Base-by-base conservation (phyloP, 2,797 vertebrate genomes). In the Miichthys miiuy region DNA sequence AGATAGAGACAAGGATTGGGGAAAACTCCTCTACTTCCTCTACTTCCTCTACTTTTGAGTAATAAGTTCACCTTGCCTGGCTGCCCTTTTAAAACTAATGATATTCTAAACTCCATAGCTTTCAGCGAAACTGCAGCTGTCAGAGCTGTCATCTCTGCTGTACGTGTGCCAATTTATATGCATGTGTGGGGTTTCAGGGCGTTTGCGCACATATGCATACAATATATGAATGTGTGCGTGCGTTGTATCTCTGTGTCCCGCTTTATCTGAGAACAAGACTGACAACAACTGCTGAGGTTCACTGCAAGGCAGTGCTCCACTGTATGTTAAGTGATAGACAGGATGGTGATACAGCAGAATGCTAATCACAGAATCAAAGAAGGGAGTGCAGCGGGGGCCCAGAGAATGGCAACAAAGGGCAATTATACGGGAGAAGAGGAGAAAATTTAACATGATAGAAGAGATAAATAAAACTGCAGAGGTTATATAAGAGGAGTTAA, bases 261-360 rank as follows among this genome's bases (percentile, higher is more conserved):
- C 79, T 88, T 80, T 61, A 83, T 87, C 80, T 88, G 68, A 65
- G 72, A 90, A 81, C 71, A 77, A 70, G 68, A 82, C 83, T 81
- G 84, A 88, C 83, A 87, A 80, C 79, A 78, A 72, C 81, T 46
- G 21, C 64, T 23, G 70, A 50, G 75, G 84, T 88, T 85, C 75
- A 30, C 75, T 75, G 75, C 65, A 50, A 81, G 79, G 61, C 20
- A 10, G 5, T 16, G 79, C 77, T 77, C 20, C 62, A 4, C 76
- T 73, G 63, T 87, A 72, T 75, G 80, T 72, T 72, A 86, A 79
- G 77, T 80, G 85, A 86, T 80, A 61, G 89, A 90, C 84, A 88
- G 87, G 58, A 58, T 68, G 80, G 82, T 86, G 89, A 92, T 70
- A 77, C 80, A 75, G 88, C 85, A 70, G 89, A 90, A 92, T 89